Evolutionary conservation across 2,113 vertebrate genomes (phyloP), one percentile per base, ranked within the genome.

Genomic region (Sphaerodactylus townsendi): DNA sequence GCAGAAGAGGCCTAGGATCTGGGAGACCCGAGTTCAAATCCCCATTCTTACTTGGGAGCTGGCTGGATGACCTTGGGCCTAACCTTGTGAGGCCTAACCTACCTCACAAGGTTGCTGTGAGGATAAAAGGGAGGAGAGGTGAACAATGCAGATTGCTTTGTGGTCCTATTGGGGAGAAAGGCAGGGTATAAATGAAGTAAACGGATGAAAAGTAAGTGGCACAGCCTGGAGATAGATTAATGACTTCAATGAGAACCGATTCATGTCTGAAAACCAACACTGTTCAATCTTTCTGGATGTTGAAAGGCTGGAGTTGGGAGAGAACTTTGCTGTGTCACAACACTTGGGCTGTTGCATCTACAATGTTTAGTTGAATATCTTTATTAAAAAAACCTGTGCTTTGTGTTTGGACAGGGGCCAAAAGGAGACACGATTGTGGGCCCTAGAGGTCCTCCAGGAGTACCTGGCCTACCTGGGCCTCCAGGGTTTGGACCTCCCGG

Each of bases 401-500:
- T 80, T 74, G 85, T 89, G 39, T 62, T 78, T 66, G 90, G 77
- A 90, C 90, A 99, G 98, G 98, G 98, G 33, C 98, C 97, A 79
- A 98, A 99, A 95, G 98, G 98, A 23, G 97, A 98, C 48, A 92
- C 97, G 0, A 35, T 98, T 33, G 10, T 97, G 0, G 98, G 98
- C 11, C 97, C 97, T 17, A 96, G 95, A 83, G 98, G 98, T 6
- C 97, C 89, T 37, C 97, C 97, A 0, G 98, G 98, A 9, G 82
- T 92, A 17, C 97, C 97, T 79, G 98, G 98, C 10, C 91, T 96
- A 65, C 97, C 98, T 65, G 98, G 98, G 2, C 81, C 93, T 68
- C 97, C 98, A 81, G 98, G 98, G 17, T 97, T 96, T 83, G 98
- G 98, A 87, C 97, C 96, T 94, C 93, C 92, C 65, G 98, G 98